phyloP scores from a whole-genome alignment of 2,113 vertebrate genomes.

The Perca schrenkii region DNA sequence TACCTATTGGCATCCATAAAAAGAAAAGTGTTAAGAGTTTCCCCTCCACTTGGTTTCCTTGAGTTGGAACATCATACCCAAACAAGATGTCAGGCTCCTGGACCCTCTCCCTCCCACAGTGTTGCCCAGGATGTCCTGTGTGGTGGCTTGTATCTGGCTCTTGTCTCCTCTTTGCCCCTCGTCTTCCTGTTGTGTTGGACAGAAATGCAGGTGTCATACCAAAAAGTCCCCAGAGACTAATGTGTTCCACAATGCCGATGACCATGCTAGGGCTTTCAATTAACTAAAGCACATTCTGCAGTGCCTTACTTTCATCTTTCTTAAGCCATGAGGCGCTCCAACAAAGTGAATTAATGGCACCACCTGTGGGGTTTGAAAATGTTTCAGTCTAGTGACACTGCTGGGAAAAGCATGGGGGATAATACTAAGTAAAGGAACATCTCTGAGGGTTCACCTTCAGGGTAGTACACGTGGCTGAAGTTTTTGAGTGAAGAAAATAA shows the following conservation, averaged over 20 bases:
- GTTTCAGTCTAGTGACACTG: conserved; percentile 39
- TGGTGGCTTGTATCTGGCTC: conserved; percentile 58
- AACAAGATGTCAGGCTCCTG: conserved; percentile 46
- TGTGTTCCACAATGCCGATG: background rate
- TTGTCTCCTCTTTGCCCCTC: conserved; percentile 39
- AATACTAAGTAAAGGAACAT: conserved; percentile 56
- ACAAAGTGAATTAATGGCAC: conserved; percentile 29
- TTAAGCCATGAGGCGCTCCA: conserved; percentile 19
- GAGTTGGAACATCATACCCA: conserved; percentile 32
- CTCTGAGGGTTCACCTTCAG: conserved; percentile 78
- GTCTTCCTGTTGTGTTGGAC: conserved; percentile 72
- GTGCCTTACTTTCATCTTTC: conserved; percentile 38
- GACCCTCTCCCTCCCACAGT: conserved; percentile 37
- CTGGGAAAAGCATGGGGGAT: conserved; percentile 43
- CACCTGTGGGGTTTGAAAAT: conserved; percentile 41
- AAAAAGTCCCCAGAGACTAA: conserved; percentile 28
- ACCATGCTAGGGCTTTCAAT: conserved; percentile 20
- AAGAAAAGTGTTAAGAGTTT: conserved; percentile 46
- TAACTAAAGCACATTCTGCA: conserved; percentile 20
- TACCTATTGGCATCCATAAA: conserved; percentile 33
- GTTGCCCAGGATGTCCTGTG: conserved; percentile 82
- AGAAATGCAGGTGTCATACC: conserved; percentile 46
- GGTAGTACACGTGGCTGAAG: conserved; percentile 76
- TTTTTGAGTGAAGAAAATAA: conserved; percentile 68
- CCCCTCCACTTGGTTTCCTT: conserved; percentile 42